Conservation (phyloP, 2,113 vertebrate species). For the Pelmatolapia mariae region DNA sequence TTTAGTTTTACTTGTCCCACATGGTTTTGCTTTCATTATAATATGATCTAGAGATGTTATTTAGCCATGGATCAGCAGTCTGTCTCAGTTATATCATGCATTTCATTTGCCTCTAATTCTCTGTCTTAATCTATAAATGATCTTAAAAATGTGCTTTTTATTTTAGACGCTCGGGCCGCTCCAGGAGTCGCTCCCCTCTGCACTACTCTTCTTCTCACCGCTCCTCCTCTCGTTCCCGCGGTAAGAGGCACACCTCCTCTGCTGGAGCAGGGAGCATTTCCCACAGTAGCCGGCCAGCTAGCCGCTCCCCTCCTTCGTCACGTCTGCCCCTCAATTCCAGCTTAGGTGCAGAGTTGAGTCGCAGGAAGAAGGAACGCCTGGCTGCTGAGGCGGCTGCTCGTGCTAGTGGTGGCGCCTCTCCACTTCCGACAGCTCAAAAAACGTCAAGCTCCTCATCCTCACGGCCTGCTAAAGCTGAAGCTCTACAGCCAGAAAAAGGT, state of each 20-base stretch:
- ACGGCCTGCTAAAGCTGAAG: conserved; percentile 44
- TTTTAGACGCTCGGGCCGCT: conserved; percentile 85
- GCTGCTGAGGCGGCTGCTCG: conserved; percentile 84
- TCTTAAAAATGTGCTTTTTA: not conserved
- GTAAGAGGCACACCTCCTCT: conserved; percentile 86
- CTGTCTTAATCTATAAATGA: not conserved
- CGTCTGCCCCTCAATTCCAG: conserved; percentile 90
- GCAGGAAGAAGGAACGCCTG: conserved; percentile 90
- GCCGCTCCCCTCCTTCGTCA: conserved; percentile 86
- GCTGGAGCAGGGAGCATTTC: conserved; percentile 50
- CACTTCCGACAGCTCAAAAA: conserved; percentile 59
- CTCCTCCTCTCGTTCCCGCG: conserved; percentile 87
- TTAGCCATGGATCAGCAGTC: not conserved
- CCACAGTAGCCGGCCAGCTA: conserved; percentile 85
- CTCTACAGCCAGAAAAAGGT: conserved; percentile 30
- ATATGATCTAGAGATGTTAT: not conserved
- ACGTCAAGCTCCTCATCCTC: conserved; percentile 19
- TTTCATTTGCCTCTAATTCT: not conserved
- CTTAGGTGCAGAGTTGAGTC: conserved; percentile 90
- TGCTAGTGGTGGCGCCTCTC: conserved; percentile 62
- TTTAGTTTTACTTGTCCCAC: not conserved
- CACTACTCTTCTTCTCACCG: conserved; percentile 79
- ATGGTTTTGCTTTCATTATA: not conserved
- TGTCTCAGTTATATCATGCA: not conserved
- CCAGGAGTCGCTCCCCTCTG: conserved; percentile 87